Percentiles rank a stretch among this genome's conserved stretches.
Conservation (phyloP, 2,113 vertebrate genomes). For the Sinocyclocheilus anshuiensis region DNA sequence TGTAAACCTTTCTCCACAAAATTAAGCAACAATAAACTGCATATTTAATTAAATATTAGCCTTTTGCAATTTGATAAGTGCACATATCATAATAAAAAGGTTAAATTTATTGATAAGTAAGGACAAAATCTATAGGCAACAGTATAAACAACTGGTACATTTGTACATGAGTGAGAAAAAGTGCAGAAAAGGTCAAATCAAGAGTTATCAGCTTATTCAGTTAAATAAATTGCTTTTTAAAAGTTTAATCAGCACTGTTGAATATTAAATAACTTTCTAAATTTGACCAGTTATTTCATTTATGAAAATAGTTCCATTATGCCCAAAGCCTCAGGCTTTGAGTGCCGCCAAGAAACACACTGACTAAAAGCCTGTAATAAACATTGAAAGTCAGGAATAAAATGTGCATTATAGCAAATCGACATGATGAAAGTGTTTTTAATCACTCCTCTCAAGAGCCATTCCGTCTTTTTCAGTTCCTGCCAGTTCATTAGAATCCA, state of each 20-base stretch:
- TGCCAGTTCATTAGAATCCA: background rate
- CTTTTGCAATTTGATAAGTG: no score
- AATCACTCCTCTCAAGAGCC: background rate
- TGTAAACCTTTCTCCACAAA: no score
- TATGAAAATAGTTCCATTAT: background rate
- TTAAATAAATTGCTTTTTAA: background rate
- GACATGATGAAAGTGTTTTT: background rate
- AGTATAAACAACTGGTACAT: background rate
- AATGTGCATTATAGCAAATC: background rate
- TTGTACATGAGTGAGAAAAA: background rate
- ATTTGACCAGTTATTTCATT: background rate
- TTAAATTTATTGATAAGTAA: background rate
- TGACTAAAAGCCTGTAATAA: background rate
- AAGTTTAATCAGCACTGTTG: background rate
- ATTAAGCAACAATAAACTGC: no score
- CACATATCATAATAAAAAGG: background rate
- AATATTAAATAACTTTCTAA: background rate
- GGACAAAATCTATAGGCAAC: background rate
- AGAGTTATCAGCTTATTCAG: no score
- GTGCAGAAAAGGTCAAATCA: no score
- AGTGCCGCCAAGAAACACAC: background rate
- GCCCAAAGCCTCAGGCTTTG: background rate
- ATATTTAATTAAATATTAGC: no score
- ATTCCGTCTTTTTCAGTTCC: background rate
- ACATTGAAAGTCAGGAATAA: background rate